Conservation (phyloP, 2,797 vertebrate species). For the Lagodon rhomboides region DNA sequence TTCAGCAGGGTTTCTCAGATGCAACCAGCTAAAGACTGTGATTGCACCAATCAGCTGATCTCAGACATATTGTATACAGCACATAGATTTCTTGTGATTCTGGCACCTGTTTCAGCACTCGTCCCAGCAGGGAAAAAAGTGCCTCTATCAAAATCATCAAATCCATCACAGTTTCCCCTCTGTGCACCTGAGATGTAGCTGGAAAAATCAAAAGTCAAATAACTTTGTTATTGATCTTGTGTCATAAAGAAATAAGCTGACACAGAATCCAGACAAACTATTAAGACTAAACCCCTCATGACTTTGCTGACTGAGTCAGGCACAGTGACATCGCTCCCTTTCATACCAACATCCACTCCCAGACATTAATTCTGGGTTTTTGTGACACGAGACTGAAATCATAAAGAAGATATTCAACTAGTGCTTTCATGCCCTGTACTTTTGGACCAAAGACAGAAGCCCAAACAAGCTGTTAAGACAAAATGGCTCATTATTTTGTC, state of each 20-base stretch:
- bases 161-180: background rate
- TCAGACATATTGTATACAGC: background rate
- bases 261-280: background rate
- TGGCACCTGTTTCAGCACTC: constrained; percentile 8
- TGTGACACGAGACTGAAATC: background rate
- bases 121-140: background rate
- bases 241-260: background rate
- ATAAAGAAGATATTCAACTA: background rate
- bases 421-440: background rate
- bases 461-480: constrained; percentile 27
- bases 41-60: constrained; percentile 8
- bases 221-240: background rate
- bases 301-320: background rate
- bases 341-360: background rate
- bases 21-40: background rate
- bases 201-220: background rate
- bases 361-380: constrained; percentile 24
- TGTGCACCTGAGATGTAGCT: background rate
- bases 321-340: background rate
- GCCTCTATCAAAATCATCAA: constrained; percentile 8
- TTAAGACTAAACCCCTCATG: constrained; percentile 11
- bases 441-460: constrained; percentile 16
- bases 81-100: background rate
- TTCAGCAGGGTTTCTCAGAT: background rate
- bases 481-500: constrained; percentile 35